These are phyloP conservation scores for Recurvirostra avosetta DNA, from an alignment of 2,113 vertebrate genomes.

Conservation along the genomic window DNA sequence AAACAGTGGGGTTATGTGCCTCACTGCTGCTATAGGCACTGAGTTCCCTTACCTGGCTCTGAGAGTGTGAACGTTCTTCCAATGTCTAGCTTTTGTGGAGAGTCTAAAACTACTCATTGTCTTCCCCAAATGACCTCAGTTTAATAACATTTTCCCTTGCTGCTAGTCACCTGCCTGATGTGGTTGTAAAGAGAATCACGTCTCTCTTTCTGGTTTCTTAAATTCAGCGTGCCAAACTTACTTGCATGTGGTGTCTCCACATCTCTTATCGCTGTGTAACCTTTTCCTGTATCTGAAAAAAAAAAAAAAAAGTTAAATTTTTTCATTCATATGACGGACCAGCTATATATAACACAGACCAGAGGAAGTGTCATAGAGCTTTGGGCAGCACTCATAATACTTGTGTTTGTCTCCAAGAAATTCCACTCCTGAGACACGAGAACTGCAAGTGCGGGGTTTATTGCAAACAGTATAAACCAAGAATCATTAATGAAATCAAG, in stretches of 20 bases:
- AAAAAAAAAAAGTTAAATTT: neutral
- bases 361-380: neutral
- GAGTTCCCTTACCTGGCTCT: neutral
- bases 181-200: neutral
- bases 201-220: neutral
- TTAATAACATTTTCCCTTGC: neutral
- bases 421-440: neutral
- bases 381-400: neutral
- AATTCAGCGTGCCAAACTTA: neutral
- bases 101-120: neutral
- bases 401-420: neutral
- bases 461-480: neutral
- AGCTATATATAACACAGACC: neutral
- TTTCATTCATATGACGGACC: neutral
- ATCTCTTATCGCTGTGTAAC: neutral
- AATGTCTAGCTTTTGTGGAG: neutral
- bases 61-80: neutral
- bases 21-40: neutral
- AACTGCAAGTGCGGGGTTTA: accelerated
- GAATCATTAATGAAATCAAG: neutral
- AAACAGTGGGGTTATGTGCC: accelerated
- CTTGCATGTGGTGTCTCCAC: neutral
- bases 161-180: neutral
- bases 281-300: neutral
- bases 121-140: neutral